These are phyloP conservation scores for Anticlea derivata DNA, from an alignment of 2,888 invertebrate genomes.

Conservation along the genomic window DNA sequence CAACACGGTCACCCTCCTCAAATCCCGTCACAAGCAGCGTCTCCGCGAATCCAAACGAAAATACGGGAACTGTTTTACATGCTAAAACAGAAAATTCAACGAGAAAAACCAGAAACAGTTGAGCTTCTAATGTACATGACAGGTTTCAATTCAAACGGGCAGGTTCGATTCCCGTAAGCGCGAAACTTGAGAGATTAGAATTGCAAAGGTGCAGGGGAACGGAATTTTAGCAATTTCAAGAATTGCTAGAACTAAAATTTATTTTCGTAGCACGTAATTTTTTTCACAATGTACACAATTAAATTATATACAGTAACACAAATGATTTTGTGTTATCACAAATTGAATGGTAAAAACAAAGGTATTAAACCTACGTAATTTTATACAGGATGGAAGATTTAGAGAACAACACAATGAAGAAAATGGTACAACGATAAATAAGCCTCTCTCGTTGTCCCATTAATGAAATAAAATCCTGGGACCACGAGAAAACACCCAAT, in stretches of 20 bases:
- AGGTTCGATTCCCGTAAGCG: slow-evolving; percentile 46
- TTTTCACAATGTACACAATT: no score
- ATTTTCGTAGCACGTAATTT: no score
- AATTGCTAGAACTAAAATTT: neutral
- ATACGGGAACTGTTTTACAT: slow-evolving; percentile 79
- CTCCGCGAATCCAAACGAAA: slow-evolving; percentile 69
- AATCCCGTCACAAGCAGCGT: slow-evolving; percentile 74
- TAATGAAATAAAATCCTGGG: no score
- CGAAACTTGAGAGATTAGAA: slow-evolving; percentile 9
- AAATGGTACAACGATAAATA: no score
- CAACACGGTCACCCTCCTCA: slow-evolving; percentile 51
- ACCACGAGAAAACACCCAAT: no score
- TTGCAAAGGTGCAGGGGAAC: slow-evolving; percentile 5
- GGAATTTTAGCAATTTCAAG: neutral
- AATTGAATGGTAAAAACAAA: no score
- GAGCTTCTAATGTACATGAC: slow-evolving; percentile 55
- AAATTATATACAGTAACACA: no score
- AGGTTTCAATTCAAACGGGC: slow-evolving; percentile 61
- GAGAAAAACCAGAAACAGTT: slow-evolving; percentile 54
- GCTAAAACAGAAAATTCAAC: slow-evolving; percentile 70
- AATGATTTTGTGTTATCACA: neutral
- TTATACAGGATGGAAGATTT: no score
- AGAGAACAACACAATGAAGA: no score
- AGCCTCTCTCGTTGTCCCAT: no score
- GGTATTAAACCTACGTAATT: no score